These are phyloP conservation scores for Agonopterix alstromeriana DNA, from an alignment of 2,888 invertebrate species.

Conservation along the genomic window DNA sequence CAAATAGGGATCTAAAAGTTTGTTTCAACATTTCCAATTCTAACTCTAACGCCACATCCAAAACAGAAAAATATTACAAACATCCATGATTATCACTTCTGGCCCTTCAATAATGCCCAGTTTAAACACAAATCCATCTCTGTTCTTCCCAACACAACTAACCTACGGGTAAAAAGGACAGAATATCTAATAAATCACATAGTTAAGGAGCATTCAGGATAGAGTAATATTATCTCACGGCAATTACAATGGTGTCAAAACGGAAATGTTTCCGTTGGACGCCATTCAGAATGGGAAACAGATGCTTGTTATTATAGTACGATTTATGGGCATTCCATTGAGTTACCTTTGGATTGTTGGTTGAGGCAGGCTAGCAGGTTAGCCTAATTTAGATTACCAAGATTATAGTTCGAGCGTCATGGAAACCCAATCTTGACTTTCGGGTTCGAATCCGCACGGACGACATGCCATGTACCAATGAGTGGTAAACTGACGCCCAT, in stretches of 20 bases:
- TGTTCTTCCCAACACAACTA: slow-evolving; percentile 11
- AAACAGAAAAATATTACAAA: not conserved
- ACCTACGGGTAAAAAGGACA: slow-evolving; percentile 22
- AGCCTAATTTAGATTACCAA: no score
- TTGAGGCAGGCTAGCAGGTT: no score
- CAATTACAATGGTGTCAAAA: slow-evolving; percentile 56
- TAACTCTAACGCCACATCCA: not conserved
- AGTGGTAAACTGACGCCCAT: no score
- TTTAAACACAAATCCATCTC: slow-evolving; percentile 11
- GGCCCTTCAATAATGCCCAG: slow-evolving; percentile 28
- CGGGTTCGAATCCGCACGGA: no score
- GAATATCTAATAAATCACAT: slow-evolving; percentile 32
- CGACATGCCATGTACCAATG: no score
- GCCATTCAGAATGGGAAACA: slow-evolving; percentile 29
- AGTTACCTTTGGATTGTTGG: no score
- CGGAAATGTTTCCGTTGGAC: slow-evolving; percentile 54
- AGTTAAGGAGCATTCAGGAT: slow-evolving; percentile 28
- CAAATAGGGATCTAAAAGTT: no score
- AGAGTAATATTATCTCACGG: slow-evolving; percentile 45
- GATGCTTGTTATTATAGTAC: slow-evolving; percentile 6
- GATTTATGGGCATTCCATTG: no score
- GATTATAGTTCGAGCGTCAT: no score
- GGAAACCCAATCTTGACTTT: no score
- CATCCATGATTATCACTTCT: slow-evolving; percentile 8
- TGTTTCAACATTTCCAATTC: no score